These are phyloP conservation scores for Lerema accius DNA, from an alignment of 1,140 invertebrate species.

Conservation along the genomic window DNA sequence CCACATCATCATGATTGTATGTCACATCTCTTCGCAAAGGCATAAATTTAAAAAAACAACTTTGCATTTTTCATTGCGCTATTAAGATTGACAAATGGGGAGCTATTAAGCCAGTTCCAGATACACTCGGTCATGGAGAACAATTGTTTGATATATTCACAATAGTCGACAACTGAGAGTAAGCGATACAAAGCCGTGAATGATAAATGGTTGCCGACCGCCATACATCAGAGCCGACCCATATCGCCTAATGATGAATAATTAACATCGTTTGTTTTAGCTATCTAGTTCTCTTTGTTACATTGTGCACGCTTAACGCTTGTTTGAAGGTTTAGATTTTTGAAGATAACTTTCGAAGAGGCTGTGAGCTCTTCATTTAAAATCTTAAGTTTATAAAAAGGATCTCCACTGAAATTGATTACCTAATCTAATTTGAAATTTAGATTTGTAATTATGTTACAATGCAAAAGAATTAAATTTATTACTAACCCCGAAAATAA, in stretches of 20 bases:
- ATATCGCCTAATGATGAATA: conserved; percentile 59
- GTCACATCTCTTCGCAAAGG: conserved; percentile 26
- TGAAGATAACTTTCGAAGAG: not conserved
- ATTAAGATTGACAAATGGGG: conserved; percentile 36
- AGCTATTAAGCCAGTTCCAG: conserved; percentile 33
- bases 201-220: conserved; percentile 48
- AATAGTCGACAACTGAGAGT: conserved; percentile 35
- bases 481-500: too few relatives aligned
- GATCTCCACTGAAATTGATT: too few relatives aligned
- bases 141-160: conserved; percentile 36
- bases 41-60: conserved; percentile 25
- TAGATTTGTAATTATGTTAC: too few relatives aligned
- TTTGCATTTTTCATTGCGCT: conserved; percentile 32
- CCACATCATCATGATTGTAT: conserved; percentile 17
- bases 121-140: conserved; percentile 31
- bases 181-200: conserved; percentile 33
- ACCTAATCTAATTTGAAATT: too few relatives aligned
- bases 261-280: conserved; percentile 46
- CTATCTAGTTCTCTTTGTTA: conserved; percentile 37
- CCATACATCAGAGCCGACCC: conserved; percentile 50
- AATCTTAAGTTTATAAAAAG: conserved; percentile 6
- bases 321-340: conserved; percentile 32
- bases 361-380: not conserved
- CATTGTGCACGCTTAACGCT: conserved; percentile 42
- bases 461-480: too few relatives aligned